Conservation (phyloP, 1,140 invertebrate species). For the Pseudomyrmex flavicornis region DNA sequence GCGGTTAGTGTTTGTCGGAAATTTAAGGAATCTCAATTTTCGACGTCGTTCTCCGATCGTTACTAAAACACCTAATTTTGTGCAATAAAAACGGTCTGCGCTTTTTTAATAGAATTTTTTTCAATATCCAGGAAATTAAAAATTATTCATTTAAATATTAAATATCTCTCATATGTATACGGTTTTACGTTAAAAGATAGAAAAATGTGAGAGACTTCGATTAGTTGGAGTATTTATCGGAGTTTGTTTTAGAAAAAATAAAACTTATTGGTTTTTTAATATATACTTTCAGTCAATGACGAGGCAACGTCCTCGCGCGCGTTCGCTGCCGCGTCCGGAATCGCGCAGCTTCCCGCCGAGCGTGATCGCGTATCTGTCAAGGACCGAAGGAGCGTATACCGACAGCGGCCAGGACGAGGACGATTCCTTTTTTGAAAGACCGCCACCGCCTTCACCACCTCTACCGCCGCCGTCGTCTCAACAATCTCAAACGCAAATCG, state of each 20-base stretch:
- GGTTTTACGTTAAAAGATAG: no score
- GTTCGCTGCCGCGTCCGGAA: conserved; percentile 75
- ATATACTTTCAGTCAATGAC: conserved; percentile 74
- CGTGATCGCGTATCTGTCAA: conserved; percentile 68
- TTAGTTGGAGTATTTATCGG: no score
- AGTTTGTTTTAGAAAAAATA: no score
- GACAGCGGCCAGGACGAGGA: conserved; percentile 77
- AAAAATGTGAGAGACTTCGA: no score
- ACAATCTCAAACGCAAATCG: conserved; percentile 73
- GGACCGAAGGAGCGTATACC: conserved; percentile 49
- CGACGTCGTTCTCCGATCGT: background rate
- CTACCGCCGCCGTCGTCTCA: conserved; percentile 63
- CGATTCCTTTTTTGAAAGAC: conserved; percentile 81
- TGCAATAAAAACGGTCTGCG: no score
- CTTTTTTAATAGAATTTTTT: background rate
- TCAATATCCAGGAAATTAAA: background rate
- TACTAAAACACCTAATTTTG: background rate
- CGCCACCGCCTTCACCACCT: conserved; percentile 69
- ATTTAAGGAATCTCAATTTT: conserved; percentile 32
- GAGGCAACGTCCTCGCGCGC: conserved; percentile 78
- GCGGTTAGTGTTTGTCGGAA: background rate
- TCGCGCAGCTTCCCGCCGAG: conserved; percentile 83
- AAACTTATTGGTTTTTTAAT: no score
- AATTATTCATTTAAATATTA: background rate
- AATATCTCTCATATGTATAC: no score